Evolutionary conservation across 2,113 vertebrate genomes (phyloP).

Genomic region (Nesogale talazaci): DNA sequence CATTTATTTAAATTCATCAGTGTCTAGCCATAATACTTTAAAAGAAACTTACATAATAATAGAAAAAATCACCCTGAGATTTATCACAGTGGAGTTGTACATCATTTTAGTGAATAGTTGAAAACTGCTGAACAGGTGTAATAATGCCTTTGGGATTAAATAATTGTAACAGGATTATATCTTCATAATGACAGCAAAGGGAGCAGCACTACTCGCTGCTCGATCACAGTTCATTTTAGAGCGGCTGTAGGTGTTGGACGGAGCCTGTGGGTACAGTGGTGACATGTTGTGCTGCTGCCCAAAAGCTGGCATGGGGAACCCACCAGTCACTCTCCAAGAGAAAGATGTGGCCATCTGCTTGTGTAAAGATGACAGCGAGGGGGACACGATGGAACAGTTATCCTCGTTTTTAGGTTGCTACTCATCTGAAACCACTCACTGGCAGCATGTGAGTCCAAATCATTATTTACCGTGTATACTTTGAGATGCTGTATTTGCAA

Average conservation of each 20-base stretch:
- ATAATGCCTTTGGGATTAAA: constrained; percentile 76
- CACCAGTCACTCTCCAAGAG: background rate
- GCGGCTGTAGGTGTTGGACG: background rate
- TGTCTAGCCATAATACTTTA: constrained; percentile 57
- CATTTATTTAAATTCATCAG: constrained; percentile 60
- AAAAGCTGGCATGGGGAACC: background rate
- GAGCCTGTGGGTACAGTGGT: background rate
- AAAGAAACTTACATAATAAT: constrained; percentile 70
- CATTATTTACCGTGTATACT: constrained; percentile 3
- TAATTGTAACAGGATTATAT: constrained; percentile 71
- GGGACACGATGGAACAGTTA: background rate
- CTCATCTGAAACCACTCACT: background rate
- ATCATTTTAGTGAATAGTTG: constrained; percentile 77
- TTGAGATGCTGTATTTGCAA: background rate
- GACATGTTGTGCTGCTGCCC: background rate
- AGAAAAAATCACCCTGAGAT: constrained; percentile 59
- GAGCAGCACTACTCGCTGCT: background rate
- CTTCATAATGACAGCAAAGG: constrained; percentile 65
- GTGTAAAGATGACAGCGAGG: background rate
- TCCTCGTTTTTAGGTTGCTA: background rate
- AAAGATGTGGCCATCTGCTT: background rate
- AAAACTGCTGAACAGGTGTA: constrained; percentile 78
- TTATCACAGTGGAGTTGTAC: constrained; percentile 74
- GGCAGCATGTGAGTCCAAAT: background rate
- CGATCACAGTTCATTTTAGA: constrained; percentile 17